A percentile compares a stretch with the other conserved stretches of the same genome.
These are phyloP conservation scores for Chymomyza amoena DNA, from an alignment of 2,888 invertebrate species.

Conservation along the genomic window DNA sequence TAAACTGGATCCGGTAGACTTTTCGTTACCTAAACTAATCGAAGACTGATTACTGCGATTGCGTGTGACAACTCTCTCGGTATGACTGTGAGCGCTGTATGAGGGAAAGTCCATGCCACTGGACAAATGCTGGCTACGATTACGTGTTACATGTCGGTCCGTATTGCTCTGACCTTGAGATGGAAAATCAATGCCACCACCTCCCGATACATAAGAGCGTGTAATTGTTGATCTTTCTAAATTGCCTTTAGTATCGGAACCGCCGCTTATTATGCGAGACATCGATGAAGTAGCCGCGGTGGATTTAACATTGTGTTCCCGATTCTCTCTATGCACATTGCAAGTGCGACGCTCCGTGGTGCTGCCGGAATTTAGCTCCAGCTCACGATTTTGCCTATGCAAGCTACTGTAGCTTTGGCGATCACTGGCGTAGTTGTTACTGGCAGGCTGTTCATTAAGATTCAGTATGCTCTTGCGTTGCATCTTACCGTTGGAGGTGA, in stretches of 20 bases:
- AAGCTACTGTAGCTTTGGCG: conserved; percentile 89
- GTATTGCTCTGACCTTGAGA: conserved; percentile 42
- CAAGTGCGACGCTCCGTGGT: conserved; percentile 56
- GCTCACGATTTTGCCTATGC: conserved; percentile 85
- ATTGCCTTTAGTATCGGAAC: conserved; percentile 34
- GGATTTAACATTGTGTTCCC: conserved; percentile 45
- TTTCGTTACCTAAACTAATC: conserved; percentile 86
- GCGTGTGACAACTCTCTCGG: conserved; percentile 67
- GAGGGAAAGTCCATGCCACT: conserved; percentile 69
- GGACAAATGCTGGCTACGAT: conserved; percentile 52
- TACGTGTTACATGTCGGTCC: conserved; percentile 45
- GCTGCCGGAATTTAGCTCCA: conserved; percentile 73
- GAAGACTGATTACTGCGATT: conserved; percentile 86
- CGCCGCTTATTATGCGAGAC: conserved; percentile 49
- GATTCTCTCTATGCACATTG: conserved; percentile 60
- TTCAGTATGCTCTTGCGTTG: conserved; percentile 90
- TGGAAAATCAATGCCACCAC: conserved; percentile 53
- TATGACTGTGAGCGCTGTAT: conserved; percentile 55
- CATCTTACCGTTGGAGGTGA: conserved; percentile 82
- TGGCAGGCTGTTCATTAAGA: conserved; percentile 85
- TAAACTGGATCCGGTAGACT: conserved; percentile 81
- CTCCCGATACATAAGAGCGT: conserved; percentile 44
- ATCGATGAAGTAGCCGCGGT: conserved; percentile 48
- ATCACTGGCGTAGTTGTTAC: conserved; percentile 84
- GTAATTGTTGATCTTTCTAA: conserved; percentile 48